Evolutionary conservation across 2,888 invertebrate species (phyloP).

Genomic region (Apodemia mormo): DNA sequence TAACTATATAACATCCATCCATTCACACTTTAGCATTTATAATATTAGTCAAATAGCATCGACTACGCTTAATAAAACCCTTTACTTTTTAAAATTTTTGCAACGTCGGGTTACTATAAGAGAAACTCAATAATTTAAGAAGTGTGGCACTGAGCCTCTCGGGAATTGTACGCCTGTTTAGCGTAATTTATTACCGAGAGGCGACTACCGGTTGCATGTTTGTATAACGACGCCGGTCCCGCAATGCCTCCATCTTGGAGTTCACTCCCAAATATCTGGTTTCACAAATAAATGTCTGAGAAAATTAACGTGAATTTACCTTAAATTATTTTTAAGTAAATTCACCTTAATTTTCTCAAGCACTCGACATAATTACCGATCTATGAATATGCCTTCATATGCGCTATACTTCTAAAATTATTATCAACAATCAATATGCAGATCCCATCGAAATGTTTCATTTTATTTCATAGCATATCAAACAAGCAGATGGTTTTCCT

Average conservation of each 20-base stretch:
- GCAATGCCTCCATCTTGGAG: slow-evolving; percentile 1
- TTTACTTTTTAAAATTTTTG: neutral
- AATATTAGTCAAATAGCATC: neutral
- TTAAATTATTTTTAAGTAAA: too few relatives aligned
- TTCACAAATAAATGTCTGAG: neutral
- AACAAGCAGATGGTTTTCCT: too few relatives aligned
- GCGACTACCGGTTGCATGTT: slow-evolving; percentile 33
- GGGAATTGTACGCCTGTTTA: slow-evolving; percentile 2
- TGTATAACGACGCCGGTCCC: slow-evolving; percentile 28
- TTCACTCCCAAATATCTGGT: slow-evolving; percentile 9
- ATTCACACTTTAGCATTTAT: too few relatives aligned
- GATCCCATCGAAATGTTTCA: too few relatives aligned
- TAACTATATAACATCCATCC: too few relatives aligned
- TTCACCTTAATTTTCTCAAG: neutral
- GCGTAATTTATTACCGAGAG: slow-evolving; percentile 41
- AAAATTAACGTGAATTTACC: neutral
- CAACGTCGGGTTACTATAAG: neutral
- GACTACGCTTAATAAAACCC: neutral
- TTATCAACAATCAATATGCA: too few relatives aligned
- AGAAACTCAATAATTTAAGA: neutral
- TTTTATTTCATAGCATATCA: too few relatives aligned
- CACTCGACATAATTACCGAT: too few relatives aligned
- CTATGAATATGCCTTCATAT: too few relatives aligned
- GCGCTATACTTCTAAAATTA: too few relatives aligned
- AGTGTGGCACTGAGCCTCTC: slow-evolving; percentile 2